Conservation (phyloP, 2,113 vertebrate genomes). For the Chaenogobius annularis region DNA sequence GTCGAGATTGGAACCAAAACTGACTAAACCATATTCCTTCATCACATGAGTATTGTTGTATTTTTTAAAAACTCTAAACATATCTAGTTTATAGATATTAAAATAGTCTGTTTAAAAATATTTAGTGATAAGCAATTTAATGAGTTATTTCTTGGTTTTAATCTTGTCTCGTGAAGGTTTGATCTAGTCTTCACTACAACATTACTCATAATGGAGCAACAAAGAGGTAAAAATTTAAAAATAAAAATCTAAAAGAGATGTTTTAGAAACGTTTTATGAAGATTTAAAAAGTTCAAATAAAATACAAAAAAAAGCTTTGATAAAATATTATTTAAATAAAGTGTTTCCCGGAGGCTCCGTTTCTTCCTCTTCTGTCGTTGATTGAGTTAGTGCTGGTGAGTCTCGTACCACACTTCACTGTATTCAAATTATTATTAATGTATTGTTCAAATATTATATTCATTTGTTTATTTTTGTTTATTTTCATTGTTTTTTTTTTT, state of each 20-base stretch:
- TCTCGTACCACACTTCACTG: slow-evolving; percentile 72
- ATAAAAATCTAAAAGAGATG: slow-evolving; percentile 42
- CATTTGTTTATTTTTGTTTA: slow-evolving; percentile 59
- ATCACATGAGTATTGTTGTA: not conserved
- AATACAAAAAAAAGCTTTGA: slow-evolving; percentile 74
- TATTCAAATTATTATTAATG: slow-evolving; percentile 80
- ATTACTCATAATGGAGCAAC: slow-evolving; percentile 45
- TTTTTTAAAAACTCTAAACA: not conserved
- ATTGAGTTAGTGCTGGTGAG: slow-evolving; percentile 81
- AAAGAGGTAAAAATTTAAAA: slow-evolving; percentile 65
- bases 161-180: not conserved
- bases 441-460: slow-evolving; percentile 77
- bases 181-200: not conserved
- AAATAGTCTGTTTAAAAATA: too few species aligned
- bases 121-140: too few species aligned
- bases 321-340: slow-evolving; percentile 82
- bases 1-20: not conserved
- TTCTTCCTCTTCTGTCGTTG: slow-evolving; percentile 78
- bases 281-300: slow-evolving; percentile 62
- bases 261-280: slow-evolving; percentile 85
- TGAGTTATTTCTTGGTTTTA: not conserved
- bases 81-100: too few species aligned
- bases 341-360: slow-evolving; percentile 72
- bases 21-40: not conserved
- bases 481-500: slow-evolving; percentile 70